Evolutionary conservation across 2,113 vertebrate genomes (phyloP).

Genomic region (Neofelis nebulosa): DNA sequence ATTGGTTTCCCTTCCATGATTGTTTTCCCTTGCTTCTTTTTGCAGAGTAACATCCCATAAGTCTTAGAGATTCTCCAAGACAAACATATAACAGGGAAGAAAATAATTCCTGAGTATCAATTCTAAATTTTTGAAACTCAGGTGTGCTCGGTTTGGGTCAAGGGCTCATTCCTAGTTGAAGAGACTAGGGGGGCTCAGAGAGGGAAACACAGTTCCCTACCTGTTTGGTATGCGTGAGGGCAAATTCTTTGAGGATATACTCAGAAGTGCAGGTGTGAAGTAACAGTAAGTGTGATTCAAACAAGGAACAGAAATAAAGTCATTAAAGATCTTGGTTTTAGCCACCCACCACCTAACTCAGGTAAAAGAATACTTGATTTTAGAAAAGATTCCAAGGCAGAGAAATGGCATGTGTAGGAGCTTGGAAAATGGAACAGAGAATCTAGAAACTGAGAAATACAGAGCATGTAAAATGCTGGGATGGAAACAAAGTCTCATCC

Average conservation of each 20-base stretch:
- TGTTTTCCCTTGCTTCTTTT: not conserved
- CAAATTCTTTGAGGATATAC: not conserved
- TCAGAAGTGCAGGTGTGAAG: not conserved
- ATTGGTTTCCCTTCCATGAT: not conserved
- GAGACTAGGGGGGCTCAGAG: not conserved
- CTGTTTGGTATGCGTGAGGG: not conserved
- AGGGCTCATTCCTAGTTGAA: not conserved
- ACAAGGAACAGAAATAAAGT: not conserved
- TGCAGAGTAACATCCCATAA: not conserved
- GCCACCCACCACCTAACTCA: rapidly evolving
- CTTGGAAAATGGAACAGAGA: not conserved
- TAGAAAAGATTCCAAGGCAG: not conserved
- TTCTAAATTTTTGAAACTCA: not conserved
- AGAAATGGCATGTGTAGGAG: not conserved
- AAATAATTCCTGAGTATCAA: not conserved
- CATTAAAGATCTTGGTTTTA: not conserved
- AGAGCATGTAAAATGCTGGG: not conserved
- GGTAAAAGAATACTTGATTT: not conserved
- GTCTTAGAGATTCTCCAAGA: not conserved
- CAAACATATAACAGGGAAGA: not conserved
- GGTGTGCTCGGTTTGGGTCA: not conserved
- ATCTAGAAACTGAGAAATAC: not conserved
- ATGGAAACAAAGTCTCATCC: not conserved
- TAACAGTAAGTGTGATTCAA: not conserved
- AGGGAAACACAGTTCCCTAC: not conserved